Base-by-base conservation (phyloP, 2,797 vertebrate genomes). In the Tinamus major region DNA sequence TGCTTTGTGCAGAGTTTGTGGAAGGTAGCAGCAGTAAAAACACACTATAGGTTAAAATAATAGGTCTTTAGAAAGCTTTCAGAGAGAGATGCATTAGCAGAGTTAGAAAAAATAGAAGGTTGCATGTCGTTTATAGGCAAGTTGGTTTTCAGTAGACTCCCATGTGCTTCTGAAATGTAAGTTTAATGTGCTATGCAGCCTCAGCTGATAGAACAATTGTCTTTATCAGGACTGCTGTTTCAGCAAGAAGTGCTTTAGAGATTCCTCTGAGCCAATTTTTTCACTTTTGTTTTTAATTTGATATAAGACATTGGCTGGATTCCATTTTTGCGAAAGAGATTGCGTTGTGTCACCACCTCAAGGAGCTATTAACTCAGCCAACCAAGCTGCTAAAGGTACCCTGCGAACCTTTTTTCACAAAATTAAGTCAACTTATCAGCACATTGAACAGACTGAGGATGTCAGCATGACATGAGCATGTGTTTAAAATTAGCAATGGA, bases 1-100 rank as follows among this genome's bases (percentile, higher is more conserved):
- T 91, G 82, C 74, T 79, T 81, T 93, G 20, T 83, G 33, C 41
- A 37, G 7, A 41, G 48, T 94, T 95, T 96, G 42, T 71, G 68
- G 31, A 91, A 65, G 17, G n/a, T 70, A 90, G 58, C 79, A 80
- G 20, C 29, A 61, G 53, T 82, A 90, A 92, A 84, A 79, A 3
- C 6, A 18, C 9, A n/a, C 7, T 65, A 26, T 59, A 67, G 29
- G 26, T 86, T 91, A 80, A 94, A 92, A 84, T 70, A 70, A 70
- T 62, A 44, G 46, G 27, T 88, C 64, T 95, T 82, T 72, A 39
- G 59, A 78, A 95, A 71, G 13, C 75, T 69, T 88, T 92, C 58
- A 37, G 53, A 75, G n/a, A 83, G 13, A 92, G 1, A 2, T 56
- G 53, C 17, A 23, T 55, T 64, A 56, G 15, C 33, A 78, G 13